Base-by-base conservation (phyloP, 2,888 invertebrate species). In the Marronus borbonicus region DNA sequence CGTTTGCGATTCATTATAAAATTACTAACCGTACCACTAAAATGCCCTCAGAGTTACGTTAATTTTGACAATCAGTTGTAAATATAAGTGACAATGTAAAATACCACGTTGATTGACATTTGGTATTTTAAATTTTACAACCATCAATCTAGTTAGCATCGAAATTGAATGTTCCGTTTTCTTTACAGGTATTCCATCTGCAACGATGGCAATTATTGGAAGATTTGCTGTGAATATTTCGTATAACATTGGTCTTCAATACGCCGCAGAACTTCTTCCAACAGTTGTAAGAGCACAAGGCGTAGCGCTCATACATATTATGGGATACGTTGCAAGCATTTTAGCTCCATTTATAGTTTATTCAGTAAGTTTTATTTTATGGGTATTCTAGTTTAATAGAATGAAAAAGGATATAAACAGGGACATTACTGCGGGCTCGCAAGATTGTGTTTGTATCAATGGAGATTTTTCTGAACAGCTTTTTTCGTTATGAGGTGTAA, bases 261-360 rank as follows among this genome's bases (percentile, higher is more conserved):
- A 96, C 88, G 96, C 96, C 0, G 96, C 97, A 0, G 97, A 97
- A 86, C 88, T 97, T 14, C 86, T 97, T 10, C 97, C 97, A 0
- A 97, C 97, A 0, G 96, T 96, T 0, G 95, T 97, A 0, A 87
- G 97, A 64, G 96, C 96, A 0, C 96, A 96, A 86, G 96, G 96
- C 0, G 95, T 97, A 0, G 95, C 96, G 0, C 89, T 96, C 17
- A 95, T 96, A 72, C 96, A 96, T 84, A 95, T 96, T 77, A 95
- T 96, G 94, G 96, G 96, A 52, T 96, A 96, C 83, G 94, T 96
- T 0, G 94, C 96, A 0, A 94, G 94, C 74, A 95, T 96, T 80
- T 88, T 95, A 0, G 94, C 95, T 0, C 97, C 97, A 0, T 96
- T 96, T 85, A 93, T 97, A 1, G 96, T 97, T 12, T 96, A 96